Evolutionary conservation across 2,888 invertebrate genomes (phyloP), one percentile per base, ranked within the genome.

Genomic region (Synergus gifuensis): DNA sequence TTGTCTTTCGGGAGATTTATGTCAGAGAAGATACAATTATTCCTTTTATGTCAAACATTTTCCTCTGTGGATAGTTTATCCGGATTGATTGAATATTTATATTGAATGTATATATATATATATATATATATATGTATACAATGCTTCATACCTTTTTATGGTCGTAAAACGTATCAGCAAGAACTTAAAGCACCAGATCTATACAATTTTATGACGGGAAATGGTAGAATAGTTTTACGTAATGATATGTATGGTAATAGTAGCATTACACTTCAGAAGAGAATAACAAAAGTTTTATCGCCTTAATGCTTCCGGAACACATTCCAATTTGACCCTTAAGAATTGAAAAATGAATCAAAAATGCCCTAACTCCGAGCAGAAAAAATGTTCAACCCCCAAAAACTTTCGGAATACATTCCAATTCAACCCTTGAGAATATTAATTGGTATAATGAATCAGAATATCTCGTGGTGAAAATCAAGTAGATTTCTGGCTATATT

Each of bases 1-100:
- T 49, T 73, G 66, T 66, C 66, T 73, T 4, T 28, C 14, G n/a
- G 22, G n/a, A 46, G 69, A 73, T 73, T 73, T 54, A 73, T 49
- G 36, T 46, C 69, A 73, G 49, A 54, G 49, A 46, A 73, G 8
- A 16, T 11, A 73, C 69, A 73, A 73, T 54, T 73, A 73, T 73
- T 49, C 69, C 69, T 49, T 49, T 73, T 73, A 73, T 22, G 69
- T 22, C 49, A 49, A 16, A 22, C 14, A 7, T 49, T 22, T 73
- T 73, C 22, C 69, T 49, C 69, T 22, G 14, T 14, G 28, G 2
- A 62, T 62, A 62, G 14, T 18, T 12, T 22, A 5, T 5, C 60
- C 12, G 4, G 12, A 14, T 12, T 28, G 12, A 28, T 7, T 62
- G 62, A 28, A 62, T 62, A 62, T 62, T 62, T 62, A 7, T 28